These are phyloP conservation scores for Coryphaenoides rupestris DNA, from an alignment of 2,113 vertebrate species.

Conservation along the genomic window DNA sequence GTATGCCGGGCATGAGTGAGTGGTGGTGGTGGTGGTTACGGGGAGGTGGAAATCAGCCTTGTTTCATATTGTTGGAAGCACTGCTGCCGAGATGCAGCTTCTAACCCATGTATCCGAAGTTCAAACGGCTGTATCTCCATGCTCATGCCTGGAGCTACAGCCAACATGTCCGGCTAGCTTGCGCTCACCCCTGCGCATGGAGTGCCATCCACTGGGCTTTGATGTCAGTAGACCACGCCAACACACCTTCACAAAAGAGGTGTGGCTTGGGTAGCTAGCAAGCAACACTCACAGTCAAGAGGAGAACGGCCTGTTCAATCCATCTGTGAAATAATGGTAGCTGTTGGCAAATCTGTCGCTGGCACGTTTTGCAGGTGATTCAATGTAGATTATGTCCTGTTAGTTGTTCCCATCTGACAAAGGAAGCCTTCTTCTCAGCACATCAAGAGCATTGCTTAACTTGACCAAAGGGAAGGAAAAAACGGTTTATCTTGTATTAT, in stretches of 20 bases:
- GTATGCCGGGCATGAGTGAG: slow-evolving; percentile 4
- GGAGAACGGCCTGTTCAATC: no score
- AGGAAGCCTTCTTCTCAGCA: no score
- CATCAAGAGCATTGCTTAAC: no score
- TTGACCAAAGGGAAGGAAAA: no score
- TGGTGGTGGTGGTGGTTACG: slow-evolving; percentile 9
- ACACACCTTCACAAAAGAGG: slow-evolving; percentile 6
- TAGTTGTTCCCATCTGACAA: no score
- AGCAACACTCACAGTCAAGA: no score
- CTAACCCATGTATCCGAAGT: slow-evolving; percentile 12
- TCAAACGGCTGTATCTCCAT: neutral
- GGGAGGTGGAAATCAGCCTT: slow-evolving; percentile 13
- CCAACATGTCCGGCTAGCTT: slow-evolving; percentile 3
- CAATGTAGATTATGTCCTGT: no score
- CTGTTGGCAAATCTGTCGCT: no score
- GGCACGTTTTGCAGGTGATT: no score
- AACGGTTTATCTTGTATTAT: no score
- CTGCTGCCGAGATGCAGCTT: slow-evolving; percentile 26
- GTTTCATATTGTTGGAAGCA: slow-evolving; percentile 31
- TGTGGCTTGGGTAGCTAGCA: neutral
- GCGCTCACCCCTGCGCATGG: slow-evolving; percentile 18
- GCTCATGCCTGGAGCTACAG: neutral
- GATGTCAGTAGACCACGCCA: no score
- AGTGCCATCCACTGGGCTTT: neutral
- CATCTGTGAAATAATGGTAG: no score